Percentiles rank a stretch among this genome's conserved stretches.
phyloP scores from a whole-genome alignment of 2,797 vertebrate species.

The Sandelia bainsii region DNA sequence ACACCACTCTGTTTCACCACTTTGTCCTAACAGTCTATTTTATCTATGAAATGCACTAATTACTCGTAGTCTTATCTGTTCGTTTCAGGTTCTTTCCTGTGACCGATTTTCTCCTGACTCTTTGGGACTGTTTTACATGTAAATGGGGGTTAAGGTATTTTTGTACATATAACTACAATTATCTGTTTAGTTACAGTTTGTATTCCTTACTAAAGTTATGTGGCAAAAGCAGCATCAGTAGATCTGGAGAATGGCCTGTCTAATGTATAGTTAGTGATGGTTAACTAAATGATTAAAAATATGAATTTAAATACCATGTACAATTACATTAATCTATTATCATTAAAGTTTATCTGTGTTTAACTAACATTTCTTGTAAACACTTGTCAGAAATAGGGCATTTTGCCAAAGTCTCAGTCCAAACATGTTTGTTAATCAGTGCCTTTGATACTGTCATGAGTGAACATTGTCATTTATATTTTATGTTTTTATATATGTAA shows the following conservation, averaged over 20 bases:
- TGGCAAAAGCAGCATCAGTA: neutral
- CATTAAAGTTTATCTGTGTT: neutral
- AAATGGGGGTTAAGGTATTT: slow-evolving; percentile 31
- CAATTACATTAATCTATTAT: slow-evolving; percentile 22
- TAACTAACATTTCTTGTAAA: slow-evolving; percentile 29
- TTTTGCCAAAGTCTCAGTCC: slow-evolving; percentile 15
- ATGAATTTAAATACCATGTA: neutral
- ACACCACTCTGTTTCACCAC: too few relatives aligned
- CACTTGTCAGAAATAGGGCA: slow-evolving; percentile 21
- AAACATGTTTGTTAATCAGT: slow-evolving; percentile 36
- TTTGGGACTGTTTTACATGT: slow-evolving; percentile 29
- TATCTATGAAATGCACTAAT: slow-evolving; percentile 46
- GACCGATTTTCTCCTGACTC: neutral
- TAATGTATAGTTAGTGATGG: slow-evolving; percentile 7
- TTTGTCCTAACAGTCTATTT: neutral
- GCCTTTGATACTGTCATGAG: slow-evolving; percentile 37
- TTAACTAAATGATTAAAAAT: neutral
- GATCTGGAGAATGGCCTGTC: neutral
- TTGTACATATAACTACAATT: slow-evolving; percentile 41
- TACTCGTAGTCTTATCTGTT: neutral
- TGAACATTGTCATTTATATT: slow-evolving; percentile 37
- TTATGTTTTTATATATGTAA: slow-evolving; percentile 59
- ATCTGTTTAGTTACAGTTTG: slow-evolving; percentile 1
- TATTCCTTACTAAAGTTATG: slow-evolving; percentile 8
- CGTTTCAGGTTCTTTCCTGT: slow-evolving; percentile 15